These are phyloP conservation scores for Stegodyphus mimosarum DNA, from an alignment of 1,140 invertebrate genomes.

Conservation along the genomic window DNA sequence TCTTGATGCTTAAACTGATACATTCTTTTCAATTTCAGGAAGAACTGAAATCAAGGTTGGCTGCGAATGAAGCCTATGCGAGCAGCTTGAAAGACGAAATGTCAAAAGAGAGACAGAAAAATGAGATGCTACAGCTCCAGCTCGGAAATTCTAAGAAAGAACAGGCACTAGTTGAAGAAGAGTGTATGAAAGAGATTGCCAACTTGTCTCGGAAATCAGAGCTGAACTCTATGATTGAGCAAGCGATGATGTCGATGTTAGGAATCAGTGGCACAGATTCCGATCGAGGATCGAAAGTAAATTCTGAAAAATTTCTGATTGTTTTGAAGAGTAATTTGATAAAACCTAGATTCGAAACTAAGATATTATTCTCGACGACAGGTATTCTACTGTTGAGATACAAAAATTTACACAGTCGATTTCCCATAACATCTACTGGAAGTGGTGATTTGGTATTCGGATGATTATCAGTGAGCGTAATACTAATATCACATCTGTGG, in stretches of 20 bases:
- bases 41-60: no score
- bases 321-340: not conserved
- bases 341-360: not conserved
- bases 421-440: not conserved
- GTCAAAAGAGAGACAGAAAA: not conserved
- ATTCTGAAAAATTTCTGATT: not conserved
- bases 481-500: no score
- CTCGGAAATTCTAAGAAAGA: not conserved
- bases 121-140: not conserved
- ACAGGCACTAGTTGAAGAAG: not conserved
- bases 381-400: not conserved
- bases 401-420: not conserved
- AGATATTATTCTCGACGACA: not conserved
- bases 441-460: not conserved
- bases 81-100: not conserved
- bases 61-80: not conserved
- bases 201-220: not conserved
- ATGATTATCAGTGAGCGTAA: no score
- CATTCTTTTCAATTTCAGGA: no score
- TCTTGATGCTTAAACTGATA: no score
- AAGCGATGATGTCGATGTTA: not conserved
- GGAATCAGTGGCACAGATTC: not conserved
- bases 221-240: constrained; percentile 9
- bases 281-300: not conserved
- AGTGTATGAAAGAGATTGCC: constrained; percentile 15